phyloP scores from a whole-genome alignment of 2,113 vertebrate species.

The Phyllopteryx taeniolatus region DNA sequence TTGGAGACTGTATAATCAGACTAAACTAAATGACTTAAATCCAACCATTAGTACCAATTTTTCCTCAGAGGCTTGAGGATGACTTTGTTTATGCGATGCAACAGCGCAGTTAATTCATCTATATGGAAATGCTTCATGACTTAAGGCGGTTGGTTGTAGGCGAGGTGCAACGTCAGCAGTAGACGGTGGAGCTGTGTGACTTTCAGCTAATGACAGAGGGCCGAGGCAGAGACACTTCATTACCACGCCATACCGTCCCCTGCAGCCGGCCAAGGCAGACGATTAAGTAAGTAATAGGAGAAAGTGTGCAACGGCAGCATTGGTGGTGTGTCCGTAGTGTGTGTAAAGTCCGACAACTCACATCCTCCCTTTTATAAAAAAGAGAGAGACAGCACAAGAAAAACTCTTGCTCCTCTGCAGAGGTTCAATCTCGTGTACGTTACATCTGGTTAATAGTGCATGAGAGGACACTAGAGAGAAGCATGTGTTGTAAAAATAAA shows the following conservation, averaged over 20 bases:
- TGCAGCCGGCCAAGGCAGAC: constrained; percentile 15
- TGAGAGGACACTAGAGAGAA: constrained; percentile 6
- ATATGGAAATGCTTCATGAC: constrained; percentile 50
- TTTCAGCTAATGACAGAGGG: constrained; percentile 40
- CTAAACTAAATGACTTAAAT: constrained; percentile 19
- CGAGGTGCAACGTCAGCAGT: constrained; percentile 50
- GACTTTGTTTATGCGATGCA: constrained; percentile 32
- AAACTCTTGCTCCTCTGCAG: constrained; percentile 30
- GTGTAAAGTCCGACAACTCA: constrained; percentile 10
- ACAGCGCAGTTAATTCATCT: constrained; percentile 41
- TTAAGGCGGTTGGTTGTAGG: constrained; percentile 18
- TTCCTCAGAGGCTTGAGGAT: constrained; percentile 1
- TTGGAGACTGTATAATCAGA: constrained; percentile 18
- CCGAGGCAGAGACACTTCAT: constrained; percentile 41
- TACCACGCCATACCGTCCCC: constrained; percentile 17
- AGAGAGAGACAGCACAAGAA: neutral
- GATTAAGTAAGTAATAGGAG: constrained; percentile 16
- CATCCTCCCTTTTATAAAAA: neutral
- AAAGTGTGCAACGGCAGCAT: constrained; percentile 22
- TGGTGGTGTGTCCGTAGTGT: constrained; percentile 35
- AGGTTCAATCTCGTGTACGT: constrained; percentile 39
- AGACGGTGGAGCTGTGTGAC: constrained; percentile 40
- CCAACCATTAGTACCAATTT: constrained; percentile 17
- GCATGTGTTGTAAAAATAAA: neutral
- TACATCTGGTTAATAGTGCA: constrained; percentile 50